A percentile compares a stretch with the other conserved stretches of the same genome.
phyloP scores from a whole-genome alignment of 2,113 vertebrate genomes.

The Pluvialis apricaria region DNA sequence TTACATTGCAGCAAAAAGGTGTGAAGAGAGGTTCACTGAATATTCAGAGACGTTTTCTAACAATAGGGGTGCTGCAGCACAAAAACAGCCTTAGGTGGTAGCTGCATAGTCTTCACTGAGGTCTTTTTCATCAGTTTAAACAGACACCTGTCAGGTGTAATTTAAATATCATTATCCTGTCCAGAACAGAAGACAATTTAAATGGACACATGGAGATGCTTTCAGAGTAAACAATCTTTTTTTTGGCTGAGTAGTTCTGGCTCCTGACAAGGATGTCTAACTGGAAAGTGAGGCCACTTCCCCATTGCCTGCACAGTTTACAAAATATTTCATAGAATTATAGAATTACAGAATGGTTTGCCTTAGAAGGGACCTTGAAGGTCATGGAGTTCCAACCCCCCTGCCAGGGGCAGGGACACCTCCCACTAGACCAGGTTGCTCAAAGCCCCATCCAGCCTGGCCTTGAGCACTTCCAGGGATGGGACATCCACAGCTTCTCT shows the following conservation, averaged over 20 bases:
- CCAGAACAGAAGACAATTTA: neutral
- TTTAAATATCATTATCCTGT: neutral
- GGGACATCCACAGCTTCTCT: neutral
- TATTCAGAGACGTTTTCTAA: neutral
- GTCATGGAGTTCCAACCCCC: neutral
- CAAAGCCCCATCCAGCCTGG: neutral
- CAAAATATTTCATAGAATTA: neutral
- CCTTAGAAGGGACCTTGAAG: neutral
- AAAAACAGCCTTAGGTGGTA: neutral
- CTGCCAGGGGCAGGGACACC: neutral
- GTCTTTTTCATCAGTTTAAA: neutral
- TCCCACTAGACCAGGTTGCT: neutral
- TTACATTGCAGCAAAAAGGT: neutral
- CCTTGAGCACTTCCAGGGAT: neutral
- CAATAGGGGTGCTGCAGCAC: too few relatives aligned
- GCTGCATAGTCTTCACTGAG: neutral
- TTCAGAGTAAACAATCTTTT: neutral
- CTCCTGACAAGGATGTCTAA: neutral
- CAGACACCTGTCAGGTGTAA: neutral
- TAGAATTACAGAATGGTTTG: neutral
- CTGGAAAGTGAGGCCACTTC: neutral
- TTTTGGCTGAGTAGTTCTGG: neutral
- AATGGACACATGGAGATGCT: neutral
- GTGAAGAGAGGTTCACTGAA: neutral
- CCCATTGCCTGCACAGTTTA: rapidly evolving